Evolutionary conservation across 2,888 invertebrate genomes (phyloP), one percentile per base, ranked within the genome.

Genomic region (Boloria selene): DNA sequence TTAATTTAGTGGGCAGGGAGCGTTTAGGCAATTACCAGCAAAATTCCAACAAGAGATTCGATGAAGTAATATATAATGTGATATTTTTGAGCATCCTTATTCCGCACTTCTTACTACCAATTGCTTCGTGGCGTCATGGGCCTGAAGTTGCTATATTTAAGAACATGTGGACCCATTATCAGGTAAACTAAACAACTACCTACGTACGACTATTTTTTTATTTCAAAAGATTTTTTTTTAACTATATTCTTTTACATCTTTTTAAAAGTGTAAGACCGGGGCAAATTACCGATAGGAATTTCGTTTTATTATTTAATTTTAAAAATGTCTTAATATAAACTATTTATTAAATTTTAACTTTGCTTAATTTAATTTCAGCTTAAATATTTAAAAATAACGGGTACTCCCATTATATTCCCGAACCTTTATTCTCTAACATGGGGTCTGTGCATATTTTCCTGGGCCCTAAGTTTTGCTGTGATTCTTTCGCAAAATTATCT

Each of bases 141-240:
- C 83, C 84, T 0, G 94, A 96, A 82, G 95, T 95, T 38, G 95
- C 95, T 0, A 94, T 94, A 73, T 96, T 95, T 74, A 96, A 95
- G 83, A 95, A 96, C 75, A 95, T 96, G 95, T 96, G 95, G 95
- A 95, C 95, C 0, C 94, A 94, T 80, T 95, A 95, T 84, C 95
- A 95, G 89, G 94, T 95, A 78, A 50, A 10, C 31, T 18, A 1
- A 47, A 1, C 10, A 50, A 10, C 1, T 10, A 10, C 10, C 1
- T 10, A 10, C 10, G 10, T 2, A 38, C 2, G 7, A 38, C 31
- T 38, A 10, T 2, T 31, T 31, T 31, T 31, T 31, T 31, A 31
- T 31, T 31, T 2, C 31, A 31, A 7, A 31, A 10, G 0, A 10
- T 31, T 31, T 7, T 31, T 10, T 31, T 10, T 31, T 31, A 31